Evolutionary conservation across 1,140 invertebrate genomes (phyloP).

Genomic region (Drosophila rufa): DNA sequence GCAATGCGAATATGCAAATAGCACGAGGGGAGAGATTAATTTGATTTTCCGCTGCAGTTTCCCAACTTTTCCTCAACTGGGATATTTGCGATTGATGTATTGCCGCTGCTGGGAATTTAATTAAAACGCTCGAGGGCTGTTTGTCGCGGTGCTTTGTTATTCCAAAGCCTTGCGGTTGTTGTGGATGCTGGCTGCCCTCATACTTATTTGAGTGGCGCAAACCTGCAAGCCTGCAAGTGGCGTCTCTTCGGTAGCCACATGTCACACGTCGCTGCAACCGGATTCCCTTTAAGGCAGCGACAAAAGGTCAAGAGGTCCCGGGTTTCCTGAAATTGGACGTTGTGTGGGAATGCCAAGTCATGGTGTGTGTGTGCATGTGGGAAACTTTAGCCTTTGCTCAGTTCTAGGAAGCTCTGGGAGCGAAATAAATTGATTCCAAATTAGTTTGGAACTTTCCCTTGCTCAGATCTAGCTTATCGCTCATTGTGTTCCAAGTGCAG

Average conservation of each 20-base stretch:
- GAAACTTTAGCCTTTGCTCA: constrained; percentile 7
- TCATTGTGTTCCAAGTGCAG: not conserved
- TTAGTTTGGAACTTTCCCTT: constrained; percentile 22
- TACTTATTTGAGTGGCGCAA: constrained; percentile 7
- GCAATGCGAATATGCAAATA: constrained; percentile 53
- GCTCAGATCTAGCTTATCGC: not conserved
- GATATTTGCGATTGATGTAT: constrained; percentile 18
- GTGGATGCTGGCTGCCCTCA: constrained; percentile 1
- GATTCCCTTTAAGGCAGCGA: constrained; percentile 14
- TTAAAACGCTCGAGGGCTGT: constrained; percentile 14
- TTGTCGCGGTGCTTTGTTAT: not conserved
- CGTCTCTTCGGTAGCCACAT: constrained; percentile 20
- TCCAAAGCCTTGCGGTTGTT: constrained; percentile 14
- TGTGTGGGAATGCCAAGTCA: not conserved
- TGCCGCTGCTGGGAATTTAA: constrained; percentile 35
- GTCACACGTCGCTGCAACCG: constrained; percentile 42
- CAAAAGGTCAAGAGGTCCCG: constrained; percentile 41
- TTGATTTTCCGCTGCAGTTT: constrained; percentile 57
- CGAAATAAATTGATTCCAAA: constrained; percentile 35
- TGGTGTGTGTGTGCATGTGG: not conserved
- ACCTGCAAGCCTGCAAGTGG: constrained; percentile 19
- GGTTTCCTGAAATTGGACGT: not conserved
- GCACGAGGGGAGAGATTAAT: constrained; percentile 54
- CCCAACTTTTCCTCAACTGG: constrained; percentile 29
- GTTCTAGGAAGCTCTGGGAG: not conserved